Evolutionary conservation across 2,888 invertebrate species (phyloP), one percentile per base, ranked within the genome.

Genomic region (Troglohyphantes excavatus): DNA sequence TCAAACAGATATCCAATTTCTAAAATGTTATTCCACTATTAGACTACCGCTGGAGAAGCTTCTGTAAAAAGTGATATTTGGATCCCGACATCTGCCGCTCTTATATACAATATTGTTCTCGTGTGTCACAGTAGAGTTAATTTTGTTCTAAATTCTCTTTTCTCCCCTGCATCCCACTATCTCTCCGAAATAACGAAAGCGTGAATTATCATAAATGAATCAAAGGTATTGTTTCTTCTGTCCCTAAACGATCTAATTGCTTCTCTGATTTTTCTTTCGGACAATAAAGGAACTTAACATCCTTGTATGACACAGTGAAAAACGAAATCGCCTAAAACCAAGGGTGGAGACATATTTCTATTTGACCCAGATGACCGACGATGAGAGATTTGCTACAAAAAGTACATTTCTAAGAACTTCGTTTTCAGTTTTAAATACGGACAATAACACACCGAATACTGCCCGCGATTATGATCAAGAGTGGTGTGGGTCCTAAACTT

Each of bases 231-330:
- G 61, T 23, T 78, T 86, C 78, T 86, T 78, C 43, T 43, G 59
- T 68, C 46, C 19, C 68, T 82, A 82, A 89, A 89, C 88, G 88
- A 81, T 89, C 88, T 89, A 89, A 89, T 89, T 89, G 67, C 79
- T 82, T 61, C n/a, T n/a, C n/a, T 39, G 68, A 68, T 88, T 82
- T 63, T 26, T 39, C 23, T 27, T 39, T 17, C 2, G 27, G 27
- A 59, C 73, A 82, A 53, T 39, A 53, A 82, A 76, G 59, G 23
- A n/a, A 53, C 9, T 23, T 59, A 39, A 89, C 76, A 89, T 89
- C 88, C 88, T 89, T 82, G 33, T 88, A 29, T 21, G 13, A n/a
- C 67, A 73, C 65, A 88, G 81, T 70, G 79, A 33, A 87, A 86
- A 73, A 88, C 43, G 70, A 72, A 65, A 82, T 43, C 26, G 70